A percentile compares a stretch with the other conserved stretches of the same genome.
Evolutionary conservation across 2,797 vertebrate genomes (phyloP).

Genomic region (Miopithecus talapoin): DNA sequence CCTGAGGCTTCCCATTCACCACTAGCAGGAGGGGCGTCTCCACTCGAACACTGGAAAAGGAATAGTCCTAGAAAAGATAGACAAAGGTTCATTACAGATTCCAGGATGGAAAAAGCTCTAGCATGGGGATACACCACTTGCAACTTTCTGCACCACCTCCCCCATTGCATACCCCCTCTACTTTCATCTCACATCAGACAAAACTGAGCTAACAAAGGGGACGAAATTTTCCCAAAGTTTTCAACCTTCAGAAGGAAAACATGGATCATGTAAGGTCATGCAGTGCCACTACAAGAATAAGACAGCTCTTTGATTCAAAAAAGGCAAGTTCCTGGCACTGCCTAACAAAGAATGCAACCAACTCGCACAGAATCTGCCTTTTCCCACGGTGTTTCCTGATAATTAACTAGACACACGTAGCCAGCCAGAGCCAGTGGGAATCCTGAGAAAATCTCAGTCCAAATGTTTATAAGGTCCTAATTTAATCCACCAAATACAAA

Average conservation of each 20-base stretch:
- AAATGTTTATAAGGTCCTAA: not conserved
- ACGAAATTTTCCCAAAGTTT: not conserved
- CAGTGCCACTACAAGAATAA: not conserved
- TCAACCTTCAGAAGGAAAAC: not conserved
- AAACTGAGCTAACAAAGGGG: not conserved
- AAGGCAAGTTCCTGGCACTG: not conserved
- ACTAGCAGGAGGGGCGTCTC: conserved; percentile 92
- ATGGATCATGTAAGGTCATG: not conserved
- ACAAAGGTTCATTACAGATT: not conserved
- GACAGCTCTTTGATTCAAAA: not conserved
- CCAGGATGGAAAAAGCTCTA: not conserved
- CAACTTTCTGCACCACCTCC: not conserved
- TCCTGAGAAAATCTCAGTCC: not conserved
- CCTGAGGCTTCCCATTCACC: conserved; percentile 93
- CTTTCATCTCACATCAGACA: not conserved
- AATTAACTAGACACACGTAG: not conserved
- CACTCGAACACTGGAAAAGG: conserved; percentile 92
- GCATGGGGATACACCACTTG: not conserved
- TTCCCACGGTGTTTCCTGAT: not conserved
- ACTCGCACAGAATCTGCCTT: not conserved
- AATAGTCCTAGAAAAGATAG: conserved; percentile 84
- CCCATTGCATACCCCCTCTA: not conserved
- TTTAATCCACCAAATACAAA: conserved; percentile 29
- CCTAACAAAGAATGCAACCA: not conserved
- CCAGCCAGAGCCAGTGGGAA: not conserved